phyloP scores from a whole-genome alignment of 2,888 invertebrate species.

The Drosophila villosipedis region DNA sequence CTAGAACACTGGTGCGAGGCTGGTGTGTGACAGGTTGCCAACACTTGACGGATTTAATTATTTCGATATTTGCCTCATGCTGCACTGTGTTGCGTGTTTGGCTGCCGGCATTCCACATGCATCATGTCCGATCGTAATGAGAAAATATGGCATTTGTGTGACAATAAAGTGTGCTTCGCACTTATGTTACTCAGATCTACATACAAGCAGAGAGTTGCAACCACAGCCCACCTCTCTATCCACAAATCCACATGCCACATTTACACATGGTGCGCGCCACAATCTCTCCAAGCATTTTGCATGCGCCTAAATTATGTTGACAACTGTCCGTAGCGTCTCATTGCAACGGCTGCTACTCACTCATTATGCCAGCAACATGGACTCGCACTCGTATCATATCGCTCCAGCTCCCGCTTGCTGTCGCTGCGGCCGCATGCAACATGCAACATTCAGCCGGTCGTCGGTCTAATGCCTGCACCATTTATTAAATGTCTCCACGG shows the following conservation, averaged over 20 bases:
- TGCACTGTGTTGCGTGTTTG: slow-evolving; percentile 73
- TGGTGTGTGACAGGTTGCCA: slow-evolving; percentile 73
- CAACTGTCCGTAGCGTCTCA: slow-evolving; percentile 80
- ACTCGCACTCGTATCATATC: slow-evolving; percentile 80
- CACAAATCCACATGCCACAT: slow-evolving; percentile 7
- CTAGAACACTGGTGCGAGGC: slow-evolving; percentile 26
- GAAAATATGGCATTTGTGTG: slow-evolving; percentile 85
- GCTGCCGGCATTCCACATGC: slow-evolving; percentile 82
- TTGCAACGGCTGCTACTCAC: slow-evolving; percentile 78
- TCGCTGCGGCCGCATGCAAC: slow-evolving; percentile 33
- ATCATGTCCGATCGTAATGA: slow-evolving; percentile 85
- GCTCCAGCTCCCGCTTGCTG: slow-evolving; percentile 50
- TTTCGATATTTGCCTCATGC: slow-evolving; percentile 75
- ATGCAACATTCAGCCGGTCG: slow-evolving; percentile 56
- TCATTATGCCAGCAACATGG: slow-evolving; percentile 77
- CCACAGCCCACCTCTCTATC: slow-evolving; percentile 17
- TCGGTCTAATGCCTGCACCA: slow-evolving; percentile 80
- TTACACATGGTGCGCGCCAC: slow-evolving; percentile 32
- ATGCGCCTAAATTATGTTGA: slow-evolving; percentile 83
- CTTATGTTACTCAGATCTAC: slow-evolving; percentile 82
- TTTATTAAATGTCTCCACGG: slow-evolving; percentile 81
- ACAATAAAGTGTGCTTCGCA: slow-evolving; percentile 85
- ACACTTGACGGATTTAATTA: slow-evolving; percentile 85
- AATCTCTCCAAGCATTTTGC: slow-evolving; percentile 71
- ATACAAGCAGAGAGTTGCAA: slow-evolving; percentile 14